These are phyloP conservation scores for Argyrosomus japonicus DNA, from an alignment of 2,113 vertebrate genomes.

Conservation along the genomic window DNA sequence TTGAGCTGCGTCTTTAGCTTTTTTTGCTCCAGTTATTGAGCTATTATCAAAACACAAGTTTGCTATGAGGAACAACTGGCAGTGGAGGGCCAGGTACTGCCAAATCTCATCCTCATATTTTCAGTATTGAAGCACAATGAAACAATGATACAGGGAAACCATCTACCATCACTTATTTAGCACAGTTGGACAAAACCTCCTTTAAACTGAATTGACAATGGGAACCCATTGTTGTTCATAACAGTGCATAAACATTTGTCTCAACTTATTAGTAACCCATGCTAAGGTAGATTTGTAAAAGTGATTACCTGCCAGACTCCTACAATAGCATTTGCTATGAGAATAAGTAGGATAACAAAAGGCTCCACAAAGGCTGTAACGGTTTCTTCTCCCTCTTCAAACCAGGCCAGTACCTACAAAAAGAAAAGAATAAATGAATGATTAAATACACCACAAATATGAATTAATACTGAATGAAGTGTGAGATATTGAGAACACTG, in stretches of 20 bases:
- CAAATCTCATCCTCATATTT: background rate
- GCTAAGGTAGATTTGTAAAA: background rate
- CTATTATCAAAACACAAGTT: background rate
- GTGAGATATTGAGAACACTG: background rate
- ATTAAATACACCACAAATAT: constrained; percentile 2
- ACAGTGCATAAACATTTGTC: background rate
- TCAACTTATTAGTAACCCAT: background rate
- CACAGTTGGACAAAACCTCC: background rate
- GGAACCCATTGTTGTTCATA: background rate
- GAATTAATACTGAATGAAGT: background rate
- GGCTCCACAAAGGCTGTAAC: constrained; percentile 98
- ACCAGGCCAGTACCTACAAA: constrained; percentile 95
- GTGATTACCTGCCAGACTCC: constrained; percentile 96
- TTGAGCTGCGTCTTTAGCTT: too few relatives aligned
- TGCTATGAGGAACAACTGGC: background rate
- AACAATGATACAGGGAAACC: background rate
- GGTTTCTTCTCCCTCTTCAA: constrained; percentile 98
- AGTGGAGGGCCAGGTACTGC: background rate
- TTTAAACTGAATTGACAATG: background rate
- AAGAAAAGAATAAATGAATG: constrained; percentile 44
- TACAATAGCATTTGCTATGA: constrained; percentile 98
- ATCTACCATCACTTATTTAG: background rate
- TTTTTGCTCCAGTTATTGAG: background rate
- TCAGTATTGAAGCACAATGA: background rate
- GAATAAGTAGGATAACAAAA: constrained; percentile 98